Conservation (phyloP, 2,797 vertebrate genomes). For the Pangasius macronema region DNA sequence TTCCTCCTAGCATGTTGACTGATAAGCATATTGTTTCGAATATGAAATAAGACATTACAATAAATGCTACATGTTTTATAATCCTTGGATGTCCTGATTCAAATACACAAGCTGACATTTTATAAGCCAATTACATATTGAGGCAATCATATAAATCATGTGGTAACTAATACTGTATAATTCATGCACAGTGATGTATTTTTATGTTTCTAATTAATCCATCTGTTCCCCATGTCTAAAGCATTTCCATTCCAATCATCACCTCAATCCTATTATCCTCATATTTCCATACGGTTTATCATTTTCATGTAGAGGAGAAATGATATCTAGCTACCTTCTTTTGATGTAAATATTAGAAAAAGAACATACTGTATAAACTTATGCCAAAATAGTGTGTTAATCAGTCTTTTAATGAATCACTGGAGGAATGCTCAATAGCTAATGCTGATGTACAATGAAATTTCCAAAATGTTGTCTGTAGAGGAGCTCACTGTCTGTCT, state of each 20-base stretch:
- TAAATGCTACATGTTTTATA: conserved; percentile 45
- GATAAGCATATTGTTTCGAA: conserved; percentile 49
- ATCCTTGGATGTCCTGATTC: conserved; percentile 49
- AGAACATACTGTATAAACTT: conserved; percentile 27
- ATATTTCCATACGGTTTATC: conserved; percentile 40
- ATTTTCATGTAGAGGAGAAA: conserved; percentile 44
- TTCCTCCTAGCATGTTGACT: conserved; percentile 28
- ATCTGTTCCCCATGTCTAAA: conserved; percentile 31
- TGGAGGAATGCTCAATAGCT: conserved; percentile 10
- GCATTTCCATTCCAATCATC: conserved; percentile 42
- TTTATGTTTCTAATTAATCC: conserved; percentile 46
- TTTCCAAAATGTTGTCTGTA: neutral
- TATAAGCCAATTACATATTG: conserved; percentile 33
- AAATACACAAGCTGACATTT: conserved; percentile 41
- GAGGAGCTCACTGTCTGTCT: conserved; percentile 10
- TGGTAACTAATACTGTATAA: conserved; percentile 42
- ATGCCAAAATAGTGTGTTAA: conserved; percentile 29
- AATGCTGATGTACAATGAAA: conserved; percentile 22
- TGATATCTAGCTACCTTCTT: conserved; percentile 34
- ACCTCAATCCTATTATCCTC: conserved; percentile 47
- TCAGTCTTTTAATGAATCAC: conserved; percentile 42
- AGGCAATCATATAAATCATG: conserved; percentile 42
- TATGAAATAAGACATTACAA: conserved; percentile 46
- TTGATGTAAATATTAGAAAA: conserved; percentile 32
- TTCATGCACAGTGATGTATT: conserved; percentile 48